Percentiles rank a stretch among this genome's conserved stretches.
These are phyloP conservation scores for Peribatodes rhomboidaria DNA, from an alignment of 2,888 invertebrate species.

Conservation along the genomic window DNA sequence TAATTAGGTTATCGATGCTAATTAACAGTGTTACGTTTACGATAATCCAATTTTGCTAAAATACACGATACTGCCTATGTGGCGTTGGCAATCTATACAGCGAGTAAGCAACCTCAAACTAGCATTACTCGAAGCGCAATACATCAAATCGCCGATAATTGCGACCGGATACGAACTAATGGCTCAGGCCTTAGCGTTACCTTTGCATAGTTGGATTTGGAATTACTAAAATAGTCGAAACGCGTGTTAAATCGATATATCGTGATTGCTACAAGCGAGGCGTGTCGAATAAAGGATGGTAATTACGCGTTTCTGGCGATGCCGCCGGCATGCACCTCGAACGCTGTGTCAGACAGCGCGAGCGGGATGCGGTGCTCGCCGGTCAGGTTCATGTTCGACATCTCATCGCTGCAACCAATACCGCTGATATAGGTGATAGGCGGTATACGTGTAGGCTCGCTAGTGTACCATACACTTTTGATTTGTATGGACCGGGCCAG, in stretches of 20 bases:
- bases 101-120: neutral
- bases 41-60: neutral
- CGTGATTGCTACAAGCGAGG: slow-evolving; percentile 61
- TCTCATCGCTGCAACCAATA: slow-evolving; percentile 82
- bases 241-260: slow-evolving; percentile 23
- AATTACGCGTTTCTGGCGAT: slow-evolving; percentile 82
- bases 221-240: slow-evolving; percentile 14
- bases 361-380: slow-evolving; percentile 84
- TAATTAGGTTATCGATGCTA: neutral
- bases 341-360: slow-evolving; percentile 84
- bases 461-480: neutral
- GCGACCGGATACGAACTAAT: slow-evolving; percentile 29
- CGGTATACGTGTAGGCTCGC: too few relatives aligned
- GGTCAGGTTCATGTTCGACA: slow-evolving; percentile 82
- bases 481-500: neutral
- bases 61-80: slow-evolving; percentile 9
- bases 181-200: slow-evolving; percentile 26
- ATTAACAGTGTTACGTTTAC: neutral
- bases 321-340: slow-evolving; percentile 81
- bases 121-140: slow-evolving; percentile 12
- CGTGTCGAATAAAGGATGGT: slow-evolving; percentile 51
- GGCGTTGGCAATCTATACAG: neutral
- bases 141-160: slow-evolving; percentile 22
- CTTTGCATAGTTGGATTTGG: slow-evolving; percentile 32
- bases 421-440: neutral